These are phyloP conservation scores for Thymallus thymallus DNA, from an alignment of 2,113 vertebrate genomes.

Conservation along the genomic window DNA sequence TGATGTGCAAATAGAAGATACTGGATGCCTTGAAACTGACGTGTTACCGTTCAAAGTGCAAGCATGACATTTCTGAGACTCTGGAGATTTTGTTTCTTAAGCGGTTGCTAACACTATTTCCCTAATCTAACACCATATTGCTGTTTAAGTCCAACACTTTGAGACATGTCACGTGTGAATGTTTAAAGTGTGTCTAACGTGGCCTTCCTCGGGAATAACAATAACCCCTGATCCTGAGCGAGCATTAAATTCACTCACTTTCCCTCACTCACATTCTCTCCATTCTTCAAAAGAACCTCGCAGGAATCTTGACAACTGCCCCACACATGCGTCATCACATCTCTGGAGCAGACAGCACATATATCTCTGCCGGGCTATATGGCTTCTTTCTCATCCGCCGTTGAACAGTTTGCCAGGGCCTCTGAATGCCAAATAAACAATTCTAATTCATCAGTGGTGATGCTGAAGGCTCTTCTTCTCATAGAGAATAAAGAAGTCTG, in stretches of 20 bases:
- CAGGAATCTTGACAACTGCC: conserved; percentile 12
- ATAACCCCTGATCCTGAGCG: neutral
- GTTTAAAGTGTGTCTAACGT: neutral
- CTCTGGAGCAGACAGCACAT: neutral
- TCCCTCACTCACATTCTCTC: conserved; percentile 21
- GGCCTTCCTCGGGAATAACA: neutral
- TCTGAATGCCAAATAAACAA: conserved; percentile 53
- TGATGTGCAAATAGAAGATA: too few species aligned
- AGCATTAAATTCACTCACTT: conserved; percentile 14
- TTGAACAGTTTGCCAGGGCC: conserved; percentile 45
- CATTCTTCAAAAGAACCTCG: neutral
- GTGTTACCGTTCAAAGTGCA: neutral
- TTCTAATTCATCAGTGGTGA: conserved; percentile 60
- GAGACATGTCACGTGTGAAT: conserved; percentile 17
- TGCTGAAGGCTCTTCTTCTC: conserved; percentile 43
- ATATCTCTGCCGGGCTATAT: neutral
- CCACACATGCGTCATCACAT: neutral
- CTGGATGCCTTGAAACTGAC: neutral
- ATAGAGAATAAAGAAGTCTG: conserved; percentile 57
- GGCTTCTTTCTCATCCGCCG: conserved; percentile 29
- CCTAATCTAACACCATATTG: neutral
- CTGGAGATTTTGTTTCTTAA: neutral
- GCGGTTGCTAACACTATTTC: neutral
- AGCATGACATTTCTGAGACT: neutral
- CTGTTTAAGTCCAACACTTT: conserved; percentile 10